These are phyloP conservation scores for Cydia strobilella DNA, from an alignment of 1,140 invertebrate species.

Conservation along the genomic window DNA sequence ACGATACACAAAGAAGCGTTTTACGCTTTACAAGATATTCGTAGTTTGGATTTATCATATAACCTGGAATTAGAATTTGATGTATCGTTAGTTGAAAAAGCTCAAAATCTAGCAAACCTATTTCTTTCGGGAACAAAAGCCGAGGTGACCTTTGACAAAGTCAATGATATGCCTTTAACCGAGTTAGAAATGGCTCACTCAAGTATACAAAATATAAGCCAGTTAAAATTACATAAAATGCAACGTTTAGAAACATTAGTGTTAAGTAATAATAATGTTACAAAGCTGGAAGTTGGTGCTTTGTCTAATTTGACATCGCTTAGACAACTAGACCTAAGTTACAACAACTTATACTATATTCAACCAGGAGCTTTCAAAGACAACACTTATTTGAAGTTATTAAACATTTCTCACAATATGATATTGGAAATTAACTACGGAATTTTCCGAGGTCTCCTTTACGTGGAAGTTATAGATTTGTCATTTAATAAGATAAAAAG, in stretches of 20 bases:
- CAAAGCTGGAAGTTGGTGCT: slow-evolving; percentile 40
- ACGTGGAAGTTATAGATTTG: slow-evolving; percentile 43
- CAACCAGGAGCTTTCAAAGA: slow-evolving; percentile 47
- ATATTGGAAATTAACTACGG: slow-evolving; percentile 40
- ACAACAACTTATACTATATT: slow-evolving; percentile 43
- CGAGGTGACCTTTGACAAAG: slow-evolving; percentile 42
- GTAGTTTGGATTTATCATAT: slow-evolving; percentile 47
- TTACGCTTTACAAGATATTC: slow-evolving; percentile 39
- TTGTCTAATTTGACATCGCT: slow-evolving; percentile 42
- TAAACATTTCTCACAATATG: slow-evolving; percentile 52
- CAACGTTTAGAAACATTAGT: slow-evolving; percentile 40
- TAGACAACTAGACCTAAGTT: slow-evolving; percentile 49
- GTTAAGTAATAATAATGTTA: slow-evolving; percentile 46
- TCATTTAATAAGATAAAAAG: slow-evolving; percentile 44
- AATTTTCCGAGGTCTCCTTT: slow-evolving; percentile 42
- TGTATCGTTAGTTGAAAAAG: slow-evolving; percentile 35
- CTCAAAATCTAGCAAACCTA: slow-evolving; percentile 43
- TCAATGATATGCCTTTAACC: slow-evolving; percentile 35
- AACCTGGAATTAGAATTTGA: slow-evolving; percentile 41
- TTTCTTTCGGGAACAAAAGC: slow-evolving; percentile 45
- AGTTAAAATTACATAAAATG: slow-evolving; percentile 42
- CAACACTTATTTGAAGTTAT: slow-evolving; percentile 37
- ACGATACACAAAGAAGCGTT: slow-evolving; percentile 42
- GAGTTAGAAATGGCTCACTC: slow-evolving; percentile 46
- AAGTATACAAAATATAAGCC: slow-evolving; percentile 43